These are phyloP conservation scores for Gasterosteus nipponicus DNA, from an alignment of 2,113 vertebrate species.

Conservation along the genomic window DNA sequence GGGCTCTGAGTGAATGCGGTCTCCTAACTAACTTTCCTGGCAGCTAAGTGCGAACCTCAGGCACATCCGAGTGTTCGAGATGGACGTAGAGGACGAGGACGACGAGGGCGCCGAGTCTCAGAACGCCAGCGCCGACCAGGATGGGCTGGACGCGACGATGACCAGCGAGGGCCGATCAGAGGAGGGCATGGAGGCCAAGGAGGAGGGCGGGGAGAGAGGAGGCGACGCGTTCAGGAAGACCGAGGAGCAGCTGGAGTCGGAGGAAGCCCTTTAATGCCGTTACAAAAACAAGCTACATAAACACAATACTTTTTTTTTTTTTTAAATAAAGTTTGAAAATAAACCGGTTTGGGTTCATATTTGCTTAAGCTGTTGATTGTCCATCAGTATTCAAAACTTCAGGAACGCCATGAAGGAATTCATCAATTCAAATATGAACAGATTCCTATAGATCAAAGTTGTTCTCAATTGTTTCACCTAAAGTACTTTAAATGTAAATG, in stretches of 20 bases:
- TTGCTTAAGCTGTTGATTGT: neutral
- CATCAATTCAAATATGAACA: neutral
- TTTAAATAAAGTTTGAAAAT: conserved; percentile 26
- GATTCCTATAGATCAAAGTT: neutral
- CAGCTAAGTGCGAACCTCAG: conserved; percentile 95
- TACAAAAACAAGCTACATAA: neutral
- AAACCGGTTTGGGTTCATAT: conserved; percentile 26
- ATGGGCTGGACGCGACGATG: conserved; percentile 75
- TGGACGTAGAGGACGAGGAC: conserved; percentile 98
- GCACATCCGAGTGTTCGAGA: conserved; percentile 95
- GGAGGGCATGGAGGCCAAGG: conserved; percentile 34
- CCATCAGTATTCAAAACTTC: neutral
- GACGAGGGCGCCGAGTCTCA: conserved; percentile 87
- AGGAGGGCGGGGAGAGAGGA: conserved; percentile 18
- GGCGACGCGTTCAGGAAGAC: conserved; percentile 27
- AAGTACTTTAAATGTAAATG: neutral
- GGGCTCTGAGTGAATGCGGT: neutral
- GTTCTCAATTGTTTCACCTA: too few relatives aligned
- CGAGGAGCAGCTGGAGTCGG: conserved; percentile 61
- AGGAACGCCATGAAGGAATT: neutral
- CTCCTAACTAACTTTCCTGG: conserved; percentile 1
- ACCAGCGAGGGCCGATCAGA: conserved; percentile 62
- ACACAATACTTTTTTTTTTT: conserved; percentile 13
- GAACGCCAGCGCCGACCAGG: conserved; percentile 80
- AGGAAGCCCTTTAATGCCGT: conserved; percentile 66